phyloP scores from a whole-genome alignment of 2,113 vertebrate species.

The Sylvia atricapilla region DNA sequence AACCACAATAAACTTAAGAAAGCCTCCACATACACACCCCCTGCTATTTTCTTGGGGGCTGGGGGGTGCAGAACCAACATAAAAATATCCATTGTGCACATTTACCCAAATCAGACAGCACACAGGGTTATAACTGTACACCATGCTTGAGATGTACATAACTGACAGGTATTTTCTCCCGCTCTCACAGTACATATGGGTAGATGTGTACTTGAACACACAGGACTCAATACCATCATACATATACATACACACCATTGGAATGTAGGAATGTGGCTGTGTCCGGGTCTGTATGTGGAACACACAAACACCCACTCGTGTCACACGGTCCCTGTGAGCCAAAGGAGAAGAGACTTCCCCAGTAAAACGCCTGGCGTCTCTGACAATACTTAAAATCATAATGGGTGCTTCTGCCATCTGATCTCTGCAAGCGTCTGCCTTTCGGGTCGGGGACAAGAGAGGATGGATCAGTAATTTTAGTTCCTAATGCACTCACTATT shows the following conservation, averaged over 20 bases:
- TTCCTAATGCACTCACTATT: slow-evolving; percentile 75
- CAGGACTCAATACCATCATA: background rate
- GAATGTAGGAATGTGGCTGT: background rate
- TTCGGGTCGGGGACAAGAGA: slow-evolving; percentile 60
- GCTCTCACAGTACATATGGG: too few species aligned
- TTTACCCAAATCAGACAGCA: background rate
- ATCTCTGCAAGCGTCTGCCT: slow-evolving; percentile 63
- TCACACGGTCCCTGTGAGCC: background rate
- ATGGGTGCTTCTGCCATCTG: slow-evolving; percentile 70
- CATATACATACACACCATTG: background rate
- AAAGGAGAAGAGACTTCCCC: slow-evolving; percentile 54
- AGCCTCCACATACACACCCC: background rate
- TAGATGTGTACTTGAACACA: background rate
- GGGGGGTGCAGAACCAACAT: background rate
- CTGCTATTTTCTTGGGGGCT: background rate
- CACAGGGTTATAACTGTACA: background rate
- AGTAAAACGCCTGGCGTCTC: slow-evolving; percentile 62
- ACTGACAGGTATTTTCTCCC: background rate
- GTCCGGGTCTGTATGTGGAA: rapidly evolving
- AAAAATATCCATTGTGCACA: background rate
- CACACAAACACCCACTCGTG: background rate
- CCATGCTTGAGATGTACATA: rapidly evolving
- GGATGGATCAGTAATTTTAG: slow-evolving; percentile 72
- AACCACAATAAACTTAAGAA: background rate
- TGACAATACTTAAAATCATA: slow-evolving; percentile 70